Evolutionary conservation across 2,797 vertebrate species (phyloP), one percentile per base, ranked within the genome.

Genomic region (Acipenser ruthenus): DNA sequence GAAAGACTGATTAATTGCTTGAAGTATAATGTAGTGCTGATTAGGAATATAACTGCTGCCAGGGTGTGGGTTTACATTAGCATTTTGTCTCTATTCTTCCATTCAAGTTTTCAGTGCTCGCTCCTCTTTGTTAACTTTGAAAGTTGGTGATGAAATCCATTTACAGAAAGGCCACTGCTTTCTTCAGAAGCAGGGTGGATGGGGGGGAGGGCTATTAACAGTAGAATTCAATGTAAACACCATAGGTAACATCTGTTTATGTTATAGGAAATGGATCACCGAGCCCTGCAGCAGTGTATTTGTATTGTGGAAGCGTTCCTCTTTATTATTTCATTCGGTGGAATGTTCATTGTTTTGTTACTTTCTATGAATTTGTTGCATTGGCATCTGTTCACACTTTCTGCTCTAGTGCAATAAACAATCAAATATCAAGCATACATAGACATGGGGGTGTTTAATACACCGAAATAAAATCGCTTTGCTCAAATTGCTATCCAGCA

Each of bases 141-240:
- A 66, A 65, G 60, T 6, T 15, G 51, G 10, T 68, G 70, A 71
- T 71, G 65, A 65, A 65, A 71, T 49, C 13, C 50, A 55, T 61
- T 66, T 51, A 18, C 59, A 68, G 23, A 62, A 53, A 49, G n/a
- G 61, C 50, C 63, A 52, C 12, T n/a, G 13, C n/a, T 63, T 55
- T 8, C 51, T 6, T 63, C 47, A 53, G 18, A 56, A 23, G 15
- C 15, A 65, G 52, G 56, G 49, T 59, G 11, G 53, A 60, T 49
- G 56, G 13, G n/a, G 47, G n/a, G 50, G 18, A 1, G 18, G 37
- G 47, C 53, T 56, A 64, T 61, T 55, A 64, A 60, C 15, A 61
- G 56, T 48, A 48, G 60, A 9, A 50, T 51, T 51, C 51, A 69
- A 7, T 10, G 55, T 58, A 58, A 58, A 12, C 11, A 58, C 9